Evolutionary conservation across 2,888 invertebrate genomes (phyloP), one percentile per base, ranked within the genome.

Genomic region (Cantharis flavilabris): DNA sequence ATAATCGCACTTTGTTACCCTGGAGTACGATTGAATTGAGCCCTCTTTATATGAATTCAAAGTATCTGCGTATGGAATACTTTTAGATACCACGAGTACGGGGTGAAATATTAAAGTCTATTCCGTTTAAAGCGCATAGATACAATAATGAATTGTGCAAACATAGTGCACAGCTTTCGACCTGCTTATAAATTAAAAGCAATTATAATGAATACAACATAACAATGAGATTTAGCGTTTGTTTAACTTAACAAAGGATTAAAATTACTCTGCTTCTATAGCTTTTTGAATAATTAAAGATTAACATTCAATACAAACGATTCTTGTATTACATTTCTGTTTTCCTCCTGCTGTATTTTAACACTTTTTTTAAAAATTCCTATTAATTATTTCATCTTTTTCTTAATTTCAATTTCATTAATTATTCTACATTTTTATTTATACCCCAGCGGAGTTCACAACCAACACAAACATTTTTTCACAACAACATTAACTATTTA

Each of bases 141-240:
- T 78, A 78, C 78, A 76, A 78, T 78, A 78, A 78, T 75, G 80
- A 82, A 79, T 81, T 80, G 80, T 81, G 82, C 82, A 82, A 82
- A 82, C 81, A 81, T 76, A 74, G 77, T 76, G 79, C 79, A 79
- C 72, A 74, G 78, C 70, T 80, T 84, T 80, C 81, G 79, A 82
- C 87, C 87, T 88, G 86, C 86, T 86, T 88, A 88, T 88, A 88
- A 87, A 88, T 88, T 88, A 88, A 88, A 88, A 87, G 87, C 88
- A 85, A 87, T 88, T 88, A 88, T 87, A 87, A 87, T 87, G 88
- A 88, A 87, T 87, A 85, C 86, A 85, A 85, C 84, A 83, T 84
- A 84, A 88, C 88, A 88, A 88, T 87, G 86, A 86, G 86, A 86
- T 86, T 84, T 85, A 86, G 87, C 87, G 87, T 88, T 88, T 87